Percentiles rank a stretch among this genome's conserved stretches.
These are phyloP conservation scores for Vesta saturnalis DNA, from an alignment of 2,888 invertebrate genomes.

Conservation along the genomic window DNA sequence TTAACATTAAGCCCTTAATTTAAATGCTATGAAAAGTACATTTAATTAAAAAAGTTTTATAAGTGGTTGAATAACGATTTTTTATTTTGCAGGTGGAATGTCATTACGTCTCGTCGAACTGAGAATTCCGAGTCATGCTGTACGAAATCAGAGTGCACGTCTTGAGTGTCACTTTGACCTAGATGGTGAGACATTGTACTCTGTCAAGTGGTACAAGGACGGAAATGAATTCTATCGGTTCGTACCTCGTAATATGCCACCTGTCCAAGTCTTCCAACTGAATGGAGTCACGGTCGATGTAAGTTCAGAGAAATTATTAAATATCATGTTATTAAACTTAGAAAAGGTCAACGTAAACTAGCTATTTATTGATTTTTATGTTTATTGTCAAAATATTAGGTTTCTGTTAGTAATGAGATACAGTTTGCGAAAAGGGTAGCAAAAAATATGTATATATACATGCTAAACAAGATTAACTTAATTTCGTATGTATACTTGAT, in stretches of 20 bases:
- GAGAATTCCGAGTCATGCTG: constrained; percentile 83
- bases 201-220: constrained; percentile 93
- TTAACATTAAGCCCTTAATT: no score
- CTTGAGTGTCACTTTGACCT: constrained; percentile 86
- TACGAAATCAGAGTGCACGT: constrained; percentile 78
- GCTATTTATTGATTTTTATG: background rate
- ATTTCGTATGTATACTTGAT: constrained; percentile 8
- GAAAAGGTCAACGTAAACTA: constrained; percentile 24
- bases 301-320: constrained; percentile 62
- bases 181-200: constrained; percentile 84
- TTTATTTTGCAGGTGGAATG: constrained; percentile 57
- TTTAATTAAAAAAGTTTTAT: background rate
- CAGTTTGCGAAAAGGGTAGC: background rate
- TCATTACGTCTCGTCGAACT: constrained; percentile 77
- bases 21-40: background rate
- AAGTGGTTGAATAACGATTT: constrained; percentile 33
- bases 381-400: background rate
- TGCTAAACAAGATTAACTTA: constrained; percentile 2
- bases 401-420: background rate
- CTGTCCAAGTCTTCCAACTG: constrained; percentile 79
- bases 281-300: constrained; percentile 89
- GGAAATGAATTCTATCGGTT: constrained; percentile 90
- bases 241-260: constrained; percentile 84
- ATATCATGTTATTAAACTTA: constrained; percentile 26
- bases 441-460: background rate